Base-by-base conservation (phyloP, 2,113 vertebrate species). In the Benitochromis conjunctus region DNA sequence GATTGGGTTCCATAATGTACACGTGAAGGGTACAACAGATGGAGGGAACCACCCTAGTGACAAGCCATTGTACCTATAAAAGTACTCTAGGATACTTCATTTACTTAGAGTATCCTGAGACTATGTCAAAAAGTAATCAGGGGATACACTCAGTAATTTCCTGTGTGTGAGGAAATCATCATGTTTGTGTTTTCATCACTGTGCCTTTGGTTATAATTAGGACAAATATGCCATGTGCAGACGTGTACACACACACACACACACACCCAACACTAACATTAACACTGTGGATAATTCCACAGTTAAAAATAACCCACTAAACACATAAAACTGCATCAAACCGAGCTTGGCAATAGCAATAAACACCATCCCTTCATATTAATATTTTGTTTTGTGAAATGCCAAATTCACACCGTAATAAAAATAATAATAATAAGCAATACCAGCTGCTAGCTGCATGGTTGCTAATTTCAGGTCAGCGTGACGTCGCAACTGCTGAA, bases 191-290 rank as follows among this genome's bases (percentile, higher is more conserved):
- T 92, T 89, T 53, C 87, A 87, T 85, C 66, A 34, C 69, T 19
- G 6, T 36, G 66, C 57, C 7, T 74, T 86, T 56, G 19, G 26
- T 83, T 89, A 89, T 91, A 95, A 94, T 92, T 88, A 90, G 87
- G 90, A 87, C 81, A 92, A 91, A 92, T 79, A 80, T 51, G 16
- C 10, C 31, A 79, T 77, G 78, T 43, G 18, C 54, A 81, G 38
- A 58, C 88, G 69, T 31, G 55, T 57, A 26, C 26, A 86, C 57
- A 62, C 26, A 78, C 82, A 81, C 24, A 79, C 84, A 84, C 58
- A 56, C 60, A 36, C n/a, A 4, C 34, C 0, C 24, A 62, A 62
- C 18, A 12, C 1, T 0, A 62, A 74, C 36, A 64, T 38, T 85
- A 78, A 41, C 69, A 77, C 51, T 85, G 85, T 31, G 77, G 79